Evolutionary conservation across 2,888 invertebrate species (phyloP).

Genomic region (Napeogenes inachia): DNA sequence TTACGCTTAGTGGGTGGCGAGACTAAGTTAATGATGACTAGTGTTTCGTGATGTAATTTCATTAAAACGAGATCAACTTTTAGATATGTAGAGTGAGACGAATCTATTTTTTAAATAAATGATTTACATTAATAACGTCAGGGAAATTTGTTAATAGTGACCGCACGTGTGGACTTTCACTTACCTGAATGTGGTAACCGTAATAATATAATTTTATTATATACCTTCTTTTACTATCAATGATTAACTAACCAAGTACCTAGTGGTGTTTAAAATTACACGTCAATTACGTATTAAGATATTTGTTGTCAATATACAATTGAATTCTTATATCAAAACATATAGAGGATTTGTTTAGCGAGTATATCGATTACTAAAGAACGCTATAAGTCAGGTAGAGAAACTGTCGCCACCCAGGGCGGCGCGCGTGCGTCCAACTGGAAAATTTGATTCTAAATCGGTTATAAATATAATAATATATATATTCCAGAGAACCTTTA

Average conservation of each 20-base stretch:
- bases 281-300: not conserved
- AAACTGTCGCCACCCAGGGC: constrained; percentile 31
- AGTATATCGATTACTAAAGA: constrained; percentile 25
- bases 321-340: constrained; percentile 12
- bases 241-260: too few species aligned
- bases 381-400: constrained; percentile 26
- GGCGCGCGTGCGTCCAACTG: constrained; percentile 26
- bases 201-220: too few species aligned
- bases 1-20: constrained; percentile 42
- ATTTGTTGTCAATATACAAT: not conserved
- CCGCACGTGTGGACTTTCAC: constrained; percentile 2
- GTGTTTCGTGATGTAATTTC: constrained; percentile 23
- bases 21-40: constrained; percentile 25
- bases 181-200: not conserved
- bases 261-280: too few species aligned
- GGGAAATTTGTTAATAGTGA: not conserved
- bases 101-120: constrained; percentile 10
- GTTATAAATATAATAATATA: constrained; percentile 7
- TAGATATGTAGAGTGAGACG: constrained; percentile 14
- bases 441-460: constrained; percentile 29
- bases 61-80: constrained; percentile 25
- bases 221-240: too few species aligned
- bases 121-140: constrained; percentile 17
- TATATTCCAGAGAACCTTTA: too few species aligned
- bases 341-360: constrained; percentile 17